A percentile compares a stretch with the other conserved stretches of the same genome.
Conservation (phyloP, 2,797 vertebrate species). For the Pseudomugil tenellus region DNA sequence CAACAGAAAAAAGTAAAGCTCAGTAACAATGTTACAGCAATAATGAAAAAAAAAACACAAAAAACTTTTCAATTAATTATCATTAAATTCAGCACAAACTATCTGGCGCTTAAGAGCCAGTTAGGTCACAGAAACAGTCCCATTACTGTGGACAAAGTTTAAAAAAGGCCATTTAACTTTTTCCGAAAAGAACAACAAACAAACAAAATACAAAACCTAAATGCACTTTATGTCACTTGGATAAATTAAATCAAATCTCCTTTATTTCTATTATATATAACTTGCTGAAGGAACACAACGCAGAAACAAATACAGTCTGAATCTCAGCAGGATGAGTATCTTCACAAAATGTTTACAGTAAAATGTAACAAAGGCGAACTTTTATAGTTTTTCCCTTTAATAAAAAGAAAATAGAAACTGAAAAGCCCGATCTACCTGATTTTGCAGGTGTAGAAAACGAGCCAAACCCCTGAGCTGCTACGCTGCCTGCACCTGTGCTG, state of each 20-base stretch:
- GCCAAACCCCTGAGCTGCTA: constrained; percentile 94
- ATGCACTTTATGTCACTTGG: no score
- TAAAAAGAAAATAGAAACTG: background rate
- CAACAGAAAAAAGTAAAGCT: no score
- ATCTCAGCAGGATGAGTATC: constrained; percentile 7
- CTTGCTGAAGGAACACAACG: background rate
- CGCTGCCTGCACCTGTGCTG: constrained; percentile 89
- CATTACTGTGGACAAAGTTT: no score
- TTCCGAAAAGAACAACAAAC: no score
- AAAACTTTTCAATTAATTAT: no score
- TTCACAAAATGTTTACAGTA: constrained; percentile 5
- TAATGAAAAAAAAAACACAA: no score
- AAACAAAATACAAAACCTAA: no score
- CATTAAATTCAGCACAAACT: no score
- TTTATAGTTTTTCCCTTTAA: background rate
- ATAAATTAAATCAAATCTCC: background rate
- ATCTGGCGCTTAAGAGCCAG: no score
- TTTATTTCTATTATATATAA: background rate
- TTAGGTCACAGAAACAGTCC: no score
- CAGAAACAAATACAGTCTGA: constrained; percentile 1
- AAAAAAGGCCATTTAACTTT: background rate
- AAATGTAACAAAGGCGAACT: background rate
- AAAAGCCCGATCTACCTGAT: constrained; percentile 80
- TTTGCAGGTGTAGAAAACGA: constrained; percentile 89
- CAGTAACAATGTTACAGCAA: no score